Base-by-base conservation (phyloP, 1,140 invertebrate genomes). In the Andricus grossulariae region DNA sequence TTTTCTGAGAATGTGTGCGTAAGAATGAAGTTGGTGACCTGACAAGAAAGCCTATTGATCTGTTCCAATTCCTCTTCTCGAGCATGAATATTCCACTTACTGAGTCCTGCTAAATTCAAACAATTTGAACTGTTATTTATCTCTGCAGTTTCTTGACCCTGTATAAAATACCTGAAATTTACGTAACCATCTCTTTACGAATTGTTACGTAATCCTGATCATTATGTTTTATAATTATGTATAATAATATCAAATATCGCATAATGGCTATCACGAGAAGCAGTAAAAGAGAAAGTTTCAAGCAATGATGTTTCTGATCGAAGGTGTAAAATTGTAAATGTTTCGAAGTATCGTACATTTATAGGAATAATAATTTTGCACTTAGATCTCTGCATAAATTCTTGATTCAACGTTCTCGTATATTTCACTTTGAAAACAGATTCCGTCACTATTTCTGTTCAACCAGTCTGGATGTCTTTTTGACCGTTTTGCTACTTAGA, bases 401-500 rank as follows among this genome's bases (percentile, higher is more conserved):
- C 39, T 66, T 32, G 60, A 25, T 66, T 16, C 10, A 66, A 32
- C 60, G 12, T 66, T n/a, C 32, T 66, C 25, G 60, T 16, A 66
- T 66, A 66, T 39, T 66, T 66, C 25, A 39, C 15, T 66, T 10
- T 60, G 25, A 66, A 66, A 66, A 66, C 60, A 66, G 32, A 66
- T 32, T 66, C 60, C 60, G 21, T 66, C 39, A 66, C 60, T 66
- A 66, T 66, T 66, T 66, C 60, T 66, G 60, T 66, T 39, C 52
- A 54, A 54, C 52, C 8, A 39, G 21, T 66, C 32, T 60, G 32
- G 13, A 39, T 39, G 32, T 66, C 60, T 25, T 66, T 16, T 66
- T 66, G 60, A 39, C 16, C 60, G 39, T 66, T 66, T 16, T 39
- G 60, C 25, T 45, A 25, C n/a, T 66, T 66, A 32, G n/a, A 39